Conservation (phyloP, 2,113 vertebrate species). For the Motacilla tschutschensis region DNA sequence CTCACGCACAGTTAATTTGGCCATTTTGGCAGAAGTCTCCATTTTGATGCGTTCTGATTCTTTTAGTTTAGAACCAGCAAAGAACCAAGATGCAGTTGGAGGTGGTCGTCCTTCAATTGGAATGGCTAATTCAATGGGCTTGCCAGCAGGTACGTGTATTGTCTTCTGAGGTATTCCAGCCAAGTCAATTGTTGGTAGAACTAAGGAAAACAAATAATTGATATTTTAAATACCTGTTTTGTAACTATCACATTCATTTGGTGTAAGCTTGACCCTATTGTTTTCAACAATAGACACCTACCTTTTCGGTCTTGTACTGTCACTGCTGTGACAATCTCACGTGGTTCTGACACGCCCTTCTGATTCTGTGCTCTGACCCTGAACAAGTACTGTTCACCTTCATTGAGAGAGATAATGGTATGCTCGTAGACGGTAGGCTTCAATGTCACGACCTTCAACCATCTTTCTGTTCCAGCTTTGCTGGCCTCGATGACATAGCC, state of each 20-base stretch:
- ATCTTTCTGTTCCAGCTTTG: constrained; percentile 90
- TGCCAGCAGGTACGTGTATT: constrained; percentile 88
- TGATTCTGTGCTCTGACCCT: constrained; percentile 92
- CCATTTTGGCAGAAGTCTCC: constrained; percentile 83
- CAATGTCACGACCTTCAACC: constrained; percentile 93
- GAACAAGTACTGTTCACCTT: constrained; percentile 93
- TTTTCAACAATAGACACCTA: constrained; percentile 56
- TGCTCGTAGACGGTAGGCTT: constrained; percentile 88
- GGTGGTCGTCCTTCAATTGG: constrained; percentile 91
- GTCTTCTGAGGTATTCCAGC: constrained; percentile 90
- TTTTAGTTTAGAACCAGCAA: constrained; percentile 84
- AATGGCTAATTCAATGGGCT: constrained; percentile 87
- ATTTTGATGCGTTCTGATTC: constrained; percentile 87
- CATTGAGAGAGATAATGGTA: constrained; percentile 92
- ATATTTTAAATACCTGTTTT: not conserved
- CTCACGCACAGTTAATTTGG: constrained; percentile 86
- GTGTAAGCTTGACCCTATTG: not conserved
- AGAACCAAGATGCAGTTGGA: constrained; percentile 90
- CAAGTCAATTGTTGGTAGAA: constrained; percentile 89
- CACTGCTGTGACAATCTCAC: constrained; percentile 88
- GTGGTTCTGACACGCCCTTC: constrained; percentile 88
- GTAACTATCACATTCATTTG: not conserved
- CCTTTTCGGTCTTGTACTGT: constrained; percentile 93
- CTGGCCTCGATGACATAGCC: constrained; percentile 94
- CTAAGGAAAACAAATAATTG: constrained; percentile 67